Evolutionary conservation across 2,797 vertebrate genomes (phyloP), one percentile per base, ranked within the genome.

Genomic region (Microcaecilia unicolor): DNA sequence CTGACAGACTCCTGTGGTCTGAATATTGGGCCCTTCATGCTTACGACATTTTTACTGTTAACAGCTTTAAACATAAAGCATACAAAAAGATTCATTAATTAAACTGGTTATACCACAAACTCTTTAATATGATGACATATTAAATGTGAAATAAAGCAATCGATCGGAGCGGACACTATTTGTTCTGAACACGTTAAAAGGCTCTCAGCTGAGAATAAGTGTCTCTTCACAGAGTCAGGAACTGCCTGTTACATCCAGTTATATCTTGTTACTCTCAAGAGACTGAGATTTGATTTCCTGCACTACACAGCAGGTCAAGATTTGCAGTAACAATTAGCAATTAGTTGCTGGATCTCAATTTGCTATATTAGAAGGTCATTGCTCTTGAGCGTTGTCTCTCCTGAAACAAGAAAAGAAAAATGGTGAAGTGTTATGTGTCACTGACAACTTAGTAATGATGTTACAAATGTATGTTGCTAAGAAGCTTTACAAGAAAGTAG

Each of bases 311-410:
- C 64, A 58, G 58, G 58, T 71, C 62, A 74, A 61, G 45, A 74
- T 77, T 64, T 72, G 54, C 53, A 77, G 61, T 61, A 78, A 65
- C 55, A 64, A 71, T 76, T 78, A 78, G 62, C 58, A 47, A 71
- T 73, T 76, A 70, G 61, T 62, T 54, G 47, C 59, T 67, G 62
- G 51, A 62, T 67, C 55, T 72, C 58, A 65, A 42, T 70, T 69
- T 67, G 48, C 52, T 25, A 31, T 34, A 62, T 58, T 17, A 64
- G 25, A 62, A 65, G 49, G 53, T 64, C 30, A 71, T 55, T 68
- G 56, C 35, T 65, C 44, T 15, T 18, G 62, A 60, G 20, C n/a
- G 31, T 72, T 64, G 64, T 24, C 32, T 60, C 47, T 28, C 28
- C 44, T 11, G 10, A 33, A 37, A 48, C 31, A 37, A 44, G 36